phyloP scores from a whole-genome alignment of 2,113 vertebrate species.

The Dermatemys mawii region DNA sequence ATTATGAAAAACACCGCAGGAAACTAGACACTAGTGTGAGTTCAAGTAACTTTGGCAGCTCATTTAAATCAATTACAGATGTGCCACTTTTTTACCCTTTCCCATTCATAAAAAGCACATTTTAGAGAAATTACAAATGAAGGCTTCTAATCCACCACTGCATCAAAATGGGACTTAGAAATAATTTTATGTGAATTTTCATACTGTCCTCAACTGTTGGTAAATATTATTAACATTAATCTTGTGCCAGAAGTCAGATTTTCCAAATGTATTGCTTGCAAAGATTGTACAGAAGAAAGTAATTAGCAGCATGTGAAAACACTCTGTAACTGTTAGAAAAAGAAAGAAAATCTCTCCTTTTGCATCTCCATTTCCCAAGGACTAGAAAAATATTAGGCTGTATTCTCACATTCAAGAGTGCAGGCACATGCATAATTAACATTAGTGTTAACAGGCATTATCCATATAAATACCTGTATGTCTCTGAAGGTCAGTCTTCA shows the following conservation, averaged over 20 bases:
- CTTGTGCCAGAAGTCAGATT: background rate
- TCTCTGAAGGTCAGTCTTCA: background rate
- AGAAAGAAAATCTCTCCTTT: background rate
- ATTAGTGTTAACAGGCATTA: background rate
- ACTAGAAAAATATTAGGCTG: background rate
- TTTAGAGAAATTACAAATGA: conserved; percentile 2
- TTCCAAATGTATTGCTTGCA: background rate
- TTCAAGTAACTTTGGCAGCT: conserved; percentile 23
- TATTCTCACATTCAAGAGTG: background rate
- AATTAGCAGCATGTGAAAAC: background rate
- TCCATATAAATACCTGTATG: fast-evolving
- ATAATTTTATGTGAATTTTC: background rate
- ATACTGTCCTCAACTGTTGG: background rate
- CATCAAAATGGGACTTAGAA: background rate
- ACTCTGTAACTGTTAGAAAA: background rate
- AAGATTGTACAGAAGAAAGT: background rate
- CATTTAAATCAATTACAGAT: conserved; percentile 3
- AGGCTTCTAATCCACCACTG: background rate
- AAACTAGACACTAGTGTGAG: conserved; percentile 9
- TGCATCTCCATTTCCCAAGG: background rate
- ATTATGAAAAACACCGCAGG: conserved; percentile 20
- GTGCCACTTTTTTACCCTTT: background rate
- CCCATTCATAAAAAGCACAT: background rate
- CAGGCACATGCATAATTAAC: background rate
- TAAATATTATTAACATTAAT: background rate